Evolutionary conservation across 2,797 vertebrate genomes (phyloP).

Genomic region (Knipowitschia caucasica): DNA sequence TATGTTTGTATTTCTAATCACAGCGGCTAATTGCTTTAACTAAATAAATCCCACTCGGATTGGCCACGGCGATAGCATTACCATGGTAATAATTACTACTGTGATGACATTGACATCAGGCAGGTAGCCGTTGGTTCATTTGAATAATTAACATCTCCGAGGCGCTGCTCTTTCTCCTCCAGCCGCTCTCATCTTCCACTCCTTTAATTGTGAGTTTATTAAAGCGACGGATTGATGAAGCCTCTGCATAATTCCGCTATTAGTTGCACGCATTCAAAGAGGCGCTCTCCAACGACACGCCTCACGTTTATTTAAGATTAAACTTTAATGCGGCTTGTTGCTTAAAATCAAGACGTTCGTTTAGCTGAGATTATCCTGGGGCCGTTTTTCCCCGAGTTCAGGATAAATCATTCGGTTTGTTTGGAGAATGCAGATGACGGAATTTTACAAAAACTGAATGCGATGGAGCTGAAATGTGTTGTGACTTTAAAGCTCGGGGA

Average conservation of each 20-base stretch:
- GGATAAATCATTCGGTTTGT: slow-evolving; percentile 30
- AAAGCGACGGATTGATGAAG: slow-evolving; percentile 67
- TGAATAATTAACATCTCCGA: slow-evolving; percentile 81
- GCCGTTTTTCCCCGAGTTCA: slow-evolving; percentile 34
- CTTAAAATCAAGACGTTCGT: slow-evolving; percentile 61
- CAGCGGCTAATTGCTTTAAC: slow-evolving; percentile 89
- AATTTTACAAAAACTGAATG: too few species aligned
- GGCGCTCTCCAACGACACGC: slow-evolving; percentile 66
- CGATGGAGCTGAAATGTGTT: too few species aligned
- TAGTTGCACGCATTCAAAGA: slow-evolving; percentile 71
- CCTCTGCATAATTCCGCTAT: slow-evolving; percentile 76
- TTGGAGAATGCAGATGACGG: slow-evolving; percentile 15
- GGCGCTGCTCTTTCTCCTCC: slow-evolving; percentile 44
- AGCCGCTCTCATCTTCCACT: slow-evolving; percentile 38
- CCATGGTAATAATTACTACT: slow-evolving; percentile 78
- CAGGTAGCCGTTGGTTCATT: slow-evolving; percentile 78
- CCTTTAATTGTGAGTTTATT: slow-evolving; percentile 77
- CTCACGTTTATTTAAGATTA: slow-evolving; percentile 76
- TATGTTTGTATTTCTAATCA: slow-evolving; percentile 94
- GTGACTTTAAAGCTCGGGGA: too few species aligned
- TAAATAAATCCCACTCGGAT: slow-evolving; percentile 90
- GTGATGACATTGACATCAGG: slow-evolving; percentile 73
- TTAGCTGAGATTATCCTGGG: slow-evolving; percentile 56
- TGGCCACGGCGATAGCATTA: slow-evolving; percentile 84
- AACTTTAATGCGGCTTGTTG: slow-evolving; percentile 70